Evolutionary conservation across 2,888 invertebrate genomes (phyloP).

Genomic region (Caenorhabditis angaria): DNA sequence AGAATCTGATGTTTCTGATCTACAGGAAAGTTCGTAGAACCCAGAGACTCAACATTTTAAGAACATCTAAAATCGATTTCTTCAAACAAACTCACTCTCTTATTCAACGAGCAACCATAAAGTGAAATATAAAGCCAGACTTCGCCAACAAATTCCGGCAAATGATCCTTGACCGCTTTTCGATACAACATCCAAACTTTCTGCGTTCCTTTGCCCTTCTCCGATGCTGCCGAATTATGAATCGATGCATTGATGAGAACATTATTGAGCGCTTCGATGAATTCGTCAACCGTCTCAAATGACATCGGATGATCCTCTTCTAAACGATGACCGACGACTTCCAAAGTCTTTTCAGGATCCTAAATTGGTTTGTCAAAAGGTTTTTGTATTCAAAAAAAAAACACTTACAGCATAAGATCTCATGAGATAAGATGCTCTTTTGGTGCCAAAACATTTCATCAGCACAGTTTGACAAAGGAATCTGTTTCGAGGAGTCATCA

Average conservation of each 20-base stretch:
- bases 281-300: background rate
- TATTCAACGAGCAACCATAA: background rate
- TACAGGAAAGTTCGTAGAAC: too few relatives aligned
- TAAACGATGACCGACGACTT: background rate
- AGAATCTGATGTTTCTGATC: too few relatives aligned
- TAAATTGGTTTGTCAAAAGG: background rate
- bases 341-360: slow-evolving; percentile 2
- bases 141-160: background rate
- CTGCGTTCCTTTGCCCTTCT: background rate
- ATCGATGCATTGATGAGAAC: slow-evolving; percentile 8
- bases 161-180: background rate
- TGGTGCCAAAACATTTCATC: slow-evolving; percentile 5
- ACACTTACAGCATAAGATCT: slow-evolving; percentile 6
- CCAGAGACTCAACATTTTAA: too few relatives aligned
- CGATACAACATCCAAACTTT: background rate
- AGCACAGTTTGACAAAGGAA: background rate
- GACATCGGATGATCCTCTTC: background rate
- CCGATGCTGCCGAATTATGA: background rate
- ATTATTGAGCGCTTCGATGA: slow-evolving; percentile 5
- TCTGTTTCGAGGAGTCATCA: slow-evolving; percentile 1
- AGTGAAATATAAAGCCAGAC: slow-evolving; percentile 1
- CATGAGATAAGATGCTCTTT: background rate
- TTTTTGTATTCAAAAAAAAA: background rate
- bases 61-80: too few relatives aligned
- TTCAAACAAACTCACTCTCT: slow-evolving; percentile 2